Evolutionary conservation across 2,888 invertebrate species (phyloP), one percentile per base, ranked within the genome.

Genomic region (Phyllotreta striolata): DNA sequence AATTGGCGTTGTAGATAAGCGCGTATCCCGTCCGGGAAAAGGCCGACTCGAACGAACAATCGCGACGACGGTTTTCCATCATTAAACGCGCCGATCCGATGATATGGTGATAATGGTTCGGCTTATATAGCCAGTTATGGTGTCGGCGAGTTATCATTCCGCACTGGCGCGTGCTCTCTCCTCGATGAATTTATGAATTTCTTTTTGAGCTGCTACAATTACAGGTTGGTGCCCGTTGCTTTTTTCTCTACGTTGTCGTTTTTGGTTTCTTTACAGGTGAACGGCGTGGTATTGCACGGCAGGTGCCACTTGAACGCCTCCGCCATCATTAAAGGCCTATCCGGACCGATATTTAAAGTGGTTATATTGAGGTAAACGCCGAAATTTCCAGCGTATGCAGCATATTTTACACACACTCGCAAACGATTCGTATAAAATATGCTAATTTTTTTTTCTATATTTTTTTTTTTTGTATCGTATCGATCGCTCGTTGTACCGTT

Each of bases 221-320:
- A 66, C 70, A 78, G 77, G 78, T 78, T 72, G 76, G 78, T 78
- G 51, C 39, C 13, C 67, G 46, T 40, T 37, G 38, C 49, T 40
- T 47, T 67, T 63, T 80, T 81, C n/a, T n/a, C n/a, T n/a, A n/a
- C n/a, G n/a, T n/a, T n/a, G n/a, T n/a, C n/a, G n/a, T n/a, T n/a
- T 69, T 64, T 72, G 59, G 70, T 63, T 72, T 70, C 72, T 73
- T 83, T 82, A 9, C 84, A 95, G 95, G 93, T 96, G 71, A 98
- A 98, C 82, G 98, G 97, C 7, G 89, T 92, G 66, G 95, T 97
- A 10, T 84, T 99, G 54, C 92, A 95, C 80, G 96, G 96, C 64
- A 87, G 97, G 76, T 96, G 96, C 82, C 98, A 98, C 82, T 87
- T 98, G 69, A 97, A 98, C 81, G 98, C 97, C 13, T 95, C 98